Base-by-base conservation (phyloP, 2,888 invertebrate genomes). In the Sinodicranocentrus sp. region DNA sequence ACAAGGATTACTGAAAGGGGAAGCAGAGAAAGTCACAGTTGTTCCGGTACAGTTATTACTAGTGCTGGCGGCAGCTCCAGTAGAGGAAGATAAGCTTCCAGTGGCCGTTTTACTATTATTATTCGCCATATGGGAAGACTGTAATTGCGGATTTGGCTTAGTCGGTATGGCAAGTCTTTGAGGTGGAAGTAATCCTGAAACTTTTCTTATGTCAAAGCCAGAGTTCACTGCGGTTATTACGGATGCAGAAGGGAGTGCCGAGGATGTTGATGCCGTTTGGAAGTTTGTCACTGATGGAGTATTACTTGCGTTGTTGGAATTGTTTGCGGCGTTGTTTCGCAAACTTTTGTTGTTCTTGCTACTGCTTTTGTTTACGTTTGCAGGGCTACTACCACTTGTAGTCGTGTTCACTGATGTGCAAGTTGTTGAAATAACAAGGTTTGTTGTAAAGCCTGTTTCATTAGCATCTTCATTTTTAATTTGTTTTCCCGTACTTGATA, bases 131-230 rank as follows among this genome's bases (percentile, higher is more conserved):
- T 28, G 63, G 80, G 80, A 80, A 73, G 80, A 80, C 80, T 80
- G 80, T 39, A 71, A 72, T 65, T 80, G 80, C 26, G 84, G 39
- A 61, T 71, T 71, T 23, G 65, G 43, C 54, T 85, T 85, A 39
- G 59, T 80, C n/a, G 88, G 88, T 39, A 88, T 83, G 19, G 88
- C 88, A 52, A 88, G 83, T 82, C 88, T 78, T 59, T 85, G 82
- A 71, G 88, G 86, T 48, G 88, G 88, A 85, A 88, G 75, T 17
- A 88, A 63, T n/a, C 80, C 68, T 13, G 84, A 72, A 48, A 67
- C 78, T 82, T 87, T 88, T 48, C 85, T 70, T 13, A 65, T 79
- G 76, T 85, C 87, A 75, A 61, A 72, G 17, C 59, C 71, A 52
- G 82, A 78, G 43, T 72, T 79, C 19, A 78, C 79, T 5, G 67